Evolutionary conservation across 2,888 invertebrate species (phyloP).

Genomic region (Acronicta aceris): DNA sequence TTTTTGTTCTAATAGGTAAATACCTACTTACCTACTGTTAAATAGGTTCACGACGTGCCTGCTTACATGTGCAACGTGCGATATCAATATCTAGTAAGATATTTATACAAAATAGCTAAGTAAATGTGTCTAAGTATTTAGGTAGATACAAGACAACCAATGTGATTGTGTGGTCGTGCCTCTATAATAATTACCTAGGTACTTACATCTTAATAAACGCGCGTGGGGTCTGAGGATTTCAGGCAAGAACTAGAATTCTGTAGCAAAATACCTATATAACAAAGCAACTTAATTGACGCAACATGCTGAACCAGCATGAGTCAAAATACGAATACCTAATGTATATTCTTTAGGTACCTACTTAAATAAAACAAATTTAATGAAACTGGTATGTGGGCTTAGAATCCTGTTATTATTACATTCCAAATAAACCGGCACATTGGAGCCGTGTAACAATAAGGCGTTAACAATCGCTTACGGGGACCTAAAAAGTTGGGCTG

Average conservation of each 20-base stretch:
- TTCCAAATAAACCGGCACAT: constrained; percentile 75
- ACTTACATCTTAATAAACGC: no score
- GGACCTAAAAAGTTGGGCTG: constrained; percentile 82
- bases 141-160: no score
- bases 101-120: no score
- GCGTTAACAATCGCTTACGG: constrained; percentile 82
- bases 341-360: constrained; percentile 34
- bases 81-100: neutral
- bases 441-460: constrained; percentile 77
- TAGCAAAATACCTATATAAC: constrained; percentile 19
- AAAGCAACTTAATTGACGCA: constrained; percentile 45
- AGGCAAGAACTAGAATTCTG: constrained; percentile 4
- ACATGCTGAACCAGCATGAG: constrained; percentile 31
- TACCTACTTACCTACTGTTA: neutral
- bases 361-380: constrained; percentile 52
- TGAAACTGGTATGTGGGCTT: constrained; percentile 60
- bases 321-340: constrained; percentile 47
- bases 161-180: no score
- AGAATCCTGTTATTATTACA: constrained; percentile 77
- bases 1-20: neutral
- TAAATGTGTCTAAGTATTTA: no score
- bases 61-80: neutral
- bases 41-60: neutral
- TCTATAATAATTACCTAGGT: no score
- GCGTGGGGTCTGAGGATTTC: neutral